A percentile compares a stretch with the other conserved stretches of the same genome.
Evolutionary conservation across 2,888 invertebrate genomes (phyloP).

Genomic region (Sinohyriopsis cumingii): DNA sequence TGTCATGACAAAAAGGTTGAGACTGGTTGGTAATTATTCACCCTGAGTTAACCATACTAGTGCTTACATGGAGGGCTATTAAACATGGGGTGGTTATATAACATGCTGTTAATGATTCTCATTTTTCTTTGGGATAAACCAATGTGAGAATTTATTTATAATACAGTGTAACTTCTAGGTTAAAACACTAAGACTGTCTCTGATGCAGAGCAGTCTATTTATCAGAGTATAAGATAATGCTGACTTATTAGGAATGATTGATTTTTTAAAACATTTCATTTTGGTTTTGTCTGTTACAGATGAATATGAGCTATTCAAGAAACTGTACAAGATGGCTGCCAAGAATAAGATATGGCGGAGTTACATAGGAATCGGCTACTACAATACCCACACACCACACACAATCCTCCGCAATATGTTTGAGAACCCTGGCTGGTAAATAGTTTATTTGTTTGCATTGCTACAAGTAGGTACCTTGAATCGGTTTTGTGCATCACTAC

Average conservation of each 20-base stretch:
- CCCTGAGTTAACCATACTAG: too few species aligned
- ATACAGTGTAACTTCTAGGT: too few species aligned
- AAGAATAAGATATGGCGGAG: slow-evolving; percentile 95
- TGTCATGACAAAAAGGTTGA: too few species aligned
- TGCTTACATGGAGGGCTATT: too few species aligned
- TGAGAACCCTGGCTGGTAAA: slow-evolving; percentile 98
- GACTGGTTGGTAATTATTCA: too few species aligned
- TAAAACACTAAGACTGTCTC: too few species aligned
- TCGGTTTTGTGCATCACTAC: too few species aligned
- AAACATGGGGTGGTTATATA: too few species aligned
- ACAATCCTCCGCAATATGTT: slow-evolving; percentile 97
- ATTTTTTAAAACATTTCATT: background rate
- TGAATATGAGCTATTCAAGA: slow-evolving; percentile 87
- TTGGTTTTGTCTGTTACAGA: slow-evolving; percentile 76
- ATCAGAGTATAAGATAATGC: background rate
- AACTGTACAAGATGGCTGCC: slow-evolving; percentile 70
- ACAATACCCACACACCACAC: slow-evolving; percentile 96
- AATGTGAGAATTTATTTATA: too few species aligned
- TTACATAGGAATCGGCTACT: slow-evolving; percentile 99
- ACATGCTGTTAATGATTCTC: too few species aligned
- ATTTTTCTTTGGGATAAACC: too few species aligned
- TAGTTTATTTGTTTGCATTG: slow-evolving; percentile 8
- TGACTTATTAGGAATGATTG: background rate
- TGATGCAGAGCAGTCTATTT: background rate
- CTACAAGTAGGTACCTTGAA: too few species aligned